phyloP scores from a whole-genome alignment of 2,888 invertebrate species.

The Esperia sulphurella region DNA sequence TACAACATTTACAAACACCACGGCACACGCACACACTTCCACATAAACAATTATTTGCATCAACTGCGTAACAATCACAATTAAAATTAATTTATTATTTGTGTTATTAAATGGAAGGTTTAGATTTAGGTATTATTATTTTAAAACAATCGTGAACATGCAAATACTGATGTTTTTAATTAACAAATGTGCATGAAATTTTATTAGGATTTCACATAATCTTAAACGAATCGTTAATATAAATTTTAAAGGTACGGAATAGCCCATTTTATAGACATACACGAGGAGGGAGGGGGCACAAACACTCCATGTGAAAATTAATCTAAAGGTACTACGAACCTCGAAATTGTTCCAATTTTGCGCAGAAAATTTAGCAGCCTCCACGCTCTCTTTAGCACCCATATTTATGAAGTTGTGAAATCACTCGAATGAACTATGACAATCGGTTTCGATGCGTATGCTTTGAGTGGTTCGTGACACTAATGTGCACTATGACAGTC shows the following conservation, averaged over 20 bases:
- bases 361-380: conserved; percentile 89
- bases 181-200: conserved; percentile 57
- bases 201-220: conserved; percentile 40
- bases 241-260: conserved; percentile 30
- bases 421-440: conserved; percentile 72
- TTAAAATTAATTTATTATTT: conserved; percentile 7
- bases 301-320: conserved; percentile 78
- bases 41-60: conserved; percentile 7
- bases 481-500: conserved; percentile 67
- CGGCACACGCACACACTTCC: conserved; percentile 7
- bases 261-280: conserved; percentile 58
- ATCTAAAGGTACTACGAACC: conserved; percentile 81
- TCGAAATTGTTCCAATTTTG: conserved; percentile 90
- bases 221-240: conserved; percentile 32
- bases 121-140: conserved; percentile 13
- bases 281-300: conserved; percentile 67
- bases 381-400: conserved; percentile 91
- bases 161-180: conserved; percentile 46
- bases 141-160: conserved; percentile 57
- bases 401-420: conserved; percentile 78
- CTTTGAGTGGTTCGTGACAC: conserved; percentile 67
- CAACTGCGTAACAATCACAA: conserved; percentile 2
- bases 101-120: conserved; percentile 8
- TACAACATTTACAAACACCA: conserved; percentile 7
- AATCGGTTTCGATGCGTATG: conserved; percentile 70